phyloP scores from a whole-genome alignment of 2,797 vertebrate species.

The Ctenopoma multispine region DNA sequence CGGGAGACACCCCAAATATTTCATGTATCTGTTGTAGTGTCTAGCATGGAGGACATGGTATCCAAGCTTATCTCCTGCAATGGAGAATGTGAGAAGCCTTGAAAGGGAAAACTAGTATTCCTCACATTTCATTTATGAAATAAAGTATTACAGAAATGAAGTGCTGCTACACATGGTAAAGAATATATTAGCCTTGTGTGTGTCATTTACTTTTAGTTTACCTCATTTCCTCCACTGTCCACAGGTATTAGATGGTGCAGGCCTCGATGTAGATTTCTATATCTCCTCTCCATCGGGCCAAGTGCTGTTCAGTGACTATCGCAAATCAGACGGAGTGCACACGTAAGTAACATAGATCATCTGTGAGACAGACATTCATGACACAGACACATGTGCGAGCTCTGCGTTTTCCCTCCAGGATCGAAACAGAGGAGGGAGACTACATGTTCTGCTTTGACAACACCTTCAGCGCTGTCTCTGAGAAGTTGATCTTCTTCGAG shows the following conservation, averaged over 20 bases:
- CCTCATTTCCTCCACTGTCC: slow-evolving; percentile 1
- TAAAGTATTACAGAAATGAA: background rate
- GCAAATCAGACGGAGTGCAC: slow-evolving; percentile 97
- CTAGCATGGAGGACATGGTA: slow-evolving; percentile 8
- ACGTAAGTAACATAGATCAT: slow-evolving; percentile 86
- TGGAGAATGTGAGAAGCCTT: background rate
- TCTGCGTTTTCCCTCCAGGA: slow-evolving; percentile 75
- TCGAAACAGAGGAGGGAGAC: slow-evolving; percentile 95
- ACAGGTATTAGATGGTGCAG: slow-evolving; percentile 96
- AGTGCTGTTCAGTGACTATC: slow-evolving; percentile 90
- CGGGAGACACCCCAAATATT: background rate
- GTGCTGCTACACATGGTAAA: background rate
- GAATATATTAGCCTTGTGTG: background rate
- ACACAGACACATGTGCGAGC: background rate
- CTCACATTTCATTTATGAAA: background rate
- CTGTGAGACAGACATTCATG: background rate
- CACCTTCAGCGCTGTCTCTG: slow-evolving; percentile 94
- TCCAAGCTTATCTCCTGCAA: background rate
- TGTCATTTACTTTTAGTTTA: background rate
- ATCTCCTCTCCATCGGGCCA: slow-evolving; percentile 90
- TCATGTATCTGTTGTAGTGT: slow-evolving; percentile 22
- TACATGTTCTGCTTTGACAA: slow-evolving; percentile 99
- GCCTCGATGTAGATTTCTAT: slow-evolving; percentile 94
- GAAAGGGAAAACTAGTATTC: background rate
- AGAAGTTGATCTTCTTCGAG: slow-evolving; percentile 99